These are phyloP conservation scores for Megalopta genalis DNA, from an alignment of 1,140 invertebrate species.

Conservation along the genomic window DNA sequence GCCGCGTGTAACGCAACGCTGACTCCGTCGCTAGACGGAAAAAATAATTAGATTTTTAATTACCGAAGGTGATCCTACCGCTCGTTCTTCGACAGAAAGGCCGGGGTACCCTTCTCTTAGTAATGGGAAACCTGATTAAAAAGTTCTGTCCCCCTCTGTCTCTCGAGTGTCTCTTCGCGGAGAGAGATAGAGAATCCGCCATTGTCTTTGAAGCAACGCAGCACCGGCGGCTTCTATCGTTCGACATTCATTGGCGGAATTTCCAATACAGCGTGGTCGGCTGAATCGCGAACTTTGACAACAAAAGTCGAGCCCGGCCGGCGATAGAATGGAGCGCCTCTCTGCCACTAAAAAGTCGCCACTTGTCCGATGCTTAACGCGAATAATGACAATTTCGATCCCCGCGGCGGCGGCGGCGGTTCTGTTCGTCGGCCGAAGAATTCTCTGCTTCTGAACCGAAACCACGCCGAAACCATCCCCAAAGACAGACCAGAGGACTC, in stretches of 20 bases:
- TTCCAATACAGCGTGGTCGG: constrained; percentile 52
- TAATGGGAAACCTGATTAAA: constrained; percentile 44
- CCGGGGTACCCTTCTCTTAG: constrained; percentile 19
- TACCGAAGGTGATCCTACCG: constrained; percentile 35
- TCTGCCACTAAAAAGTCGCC: neutral
- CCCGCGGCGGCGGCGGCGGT: neutral
- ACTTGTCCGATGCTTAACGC: neutral
- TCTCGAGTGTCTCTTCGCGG: neutral
- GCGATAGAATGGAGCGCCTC: constrained; percentile 36
- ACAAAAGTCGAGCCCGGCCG: constrained; percentile 48
- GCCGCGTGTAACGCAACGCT: neutral
- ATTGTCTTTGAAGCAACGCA: constrained; percentile 52
- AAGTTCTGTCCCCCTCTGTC: constrained; percentile 28
- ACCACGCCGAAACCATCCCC: too few relatives aligned
- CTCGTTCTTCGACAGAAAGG: constrained; percentile 16
- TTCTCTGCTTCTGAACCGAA: too few relatives aligned
- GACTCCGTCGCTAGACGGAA: constrained; percentile 16
- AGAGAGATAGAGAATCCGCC: constrained; percentile 21
- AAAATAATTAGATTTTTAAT: constrained; percentile 54
- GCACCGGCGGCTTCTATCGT: constrained; percentile 35
- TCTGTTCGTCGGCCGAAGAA: neutral
- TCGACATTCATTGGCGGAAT: constrained; percentile 51
- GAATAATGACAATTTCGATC: neutral
- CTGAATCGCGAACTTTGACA: constrained; percentile 55
- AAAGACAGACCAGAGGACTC: too few relatives aligned